Conservation (phyloP, 2,113 vertebrate species). For the Nibea albiflora region DNA sequence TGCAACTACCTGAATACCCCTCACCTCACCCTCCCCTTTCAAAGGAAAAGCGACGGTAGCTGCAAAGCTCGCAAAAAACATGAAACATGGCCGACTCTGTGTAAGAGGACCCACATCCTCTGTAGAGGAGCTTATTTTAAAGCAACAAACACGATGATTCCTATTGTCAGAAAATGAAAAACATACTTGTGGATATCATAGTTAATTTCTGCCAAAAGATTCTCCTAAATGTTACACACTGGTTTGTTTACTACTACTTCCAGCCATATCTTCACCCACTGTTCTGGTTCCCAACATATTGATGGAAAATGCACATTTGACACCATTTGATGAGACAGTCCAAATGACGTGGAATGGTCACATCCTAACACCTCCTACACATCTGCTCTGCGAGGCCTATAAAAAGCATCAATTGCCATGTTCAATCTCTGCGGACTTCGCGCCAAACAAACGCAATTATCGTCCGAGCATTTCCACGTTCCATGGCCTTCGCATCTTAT, state of each 20-base stretch:
- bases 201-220: neutral
- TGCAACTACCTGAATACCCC: no score
- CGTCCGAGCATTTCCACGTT: neutral
- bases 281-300: neutral
- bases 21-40: no score
- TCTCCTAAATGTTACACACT: no score
- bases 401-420: slow-evolving; percentile 1
- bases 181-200: no score
- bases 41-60: no score
- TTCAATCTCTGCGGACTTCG: neutral
- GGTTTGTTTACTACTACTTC: neutral
- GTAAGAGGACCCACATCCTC: no score
- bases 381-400: neutral
- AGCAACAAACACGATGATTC: no score
- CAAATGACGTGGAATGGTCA: neutral
- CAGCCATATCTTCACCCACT: neutral
- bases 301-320: neutral
- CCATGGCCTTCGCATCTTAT: neutral
- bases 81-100: no score
- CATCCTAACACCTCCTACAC: neutral
- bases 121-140: no score
- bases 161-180: no score
- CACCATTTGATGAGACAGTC: neutral
- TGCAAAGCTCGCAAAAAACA: no score
- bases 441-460: neutral